Base-by-base conservation (phyloP, 2,113 vertebrate species). In the Peucedramus taeniatus region DNA sequence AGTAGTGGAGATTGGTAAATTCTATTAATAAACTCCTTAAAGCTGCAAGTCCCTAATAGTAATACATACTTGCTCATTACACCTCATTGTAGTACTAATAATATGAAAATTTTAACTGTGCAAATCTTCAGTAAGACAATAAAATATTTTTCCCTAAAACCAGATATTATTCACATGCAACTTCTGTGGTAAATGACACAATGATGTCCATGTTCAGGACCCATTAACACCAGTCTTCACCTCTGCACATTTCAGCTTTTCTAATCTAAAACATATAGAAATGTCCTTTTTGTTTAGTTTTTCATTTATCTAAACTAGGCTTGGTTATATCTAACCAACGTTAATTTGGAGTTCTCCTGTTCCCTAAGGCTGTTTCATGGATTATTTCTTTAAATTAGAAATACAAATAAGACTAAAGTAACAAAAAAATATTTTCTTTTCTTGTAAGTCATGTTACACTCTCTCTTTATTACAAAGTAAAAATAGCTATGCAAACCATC, bases 381-480 rank as follows among this genome's bases (percentile, higher is more conserved):
- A 59, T 89, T 83, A 54, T 75, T 87, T 70, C 27, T 71, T 87
- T 89, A 66, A 86, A 86, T 64, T 53, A 51, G 53, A 83, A 90
- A 74, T 44, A 9, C 1, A 64, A 77, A 83, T 8, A 59, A 90
- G 27, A 76, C 42, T 72, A 59, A 92, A 85, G 35, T 54, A 68
- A 54, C 33, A 90, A 89, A 85, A 92, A 40, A 0, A 3, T 70
- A 26, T 83, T 83, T 80, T 76, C 22, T 90, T 86, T 86, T 88
- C 92, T 90, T 44, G 15, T 59, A 91, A 66, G 51, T 56, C 72
- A 63, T 23, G 19, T 28, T 70, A 51, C 19, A 66, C 40, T 16
- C 27, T 75, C 24, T 65, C 64, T 70, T 63, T 71, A 83, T 68
- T 87, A 71, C 90, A 56, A 84, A 84, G 42, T 74, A 89, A 90